Conservation (phyloP, 1,140 invertebrate species). For the Centruroides sculpturatus region DNA sequence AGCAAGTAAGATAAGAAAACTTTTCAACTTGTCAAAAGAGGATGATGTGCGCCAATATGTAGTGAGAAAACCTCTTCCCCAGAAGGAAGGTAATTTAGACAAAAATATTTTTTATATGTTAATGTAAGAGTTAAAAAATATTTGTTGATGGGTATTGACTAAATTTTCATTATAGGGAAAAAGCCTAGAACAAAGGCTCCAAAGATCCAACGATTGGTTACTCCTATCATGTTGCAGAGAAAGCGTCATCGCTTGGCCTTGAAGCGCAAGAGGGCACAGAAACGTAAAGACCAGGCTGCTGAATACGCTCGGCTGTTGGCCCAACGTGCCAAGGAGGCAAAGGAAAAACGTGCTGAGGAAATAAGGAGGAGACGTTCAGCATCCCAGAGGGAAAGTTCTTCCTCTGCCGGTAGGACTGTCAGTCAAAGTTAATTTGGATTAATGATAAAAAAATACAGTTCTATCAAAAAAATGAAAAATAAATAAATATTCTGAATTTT, state of each 20-base stretch:
- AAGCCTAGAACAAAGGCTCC: constrained; percentile 65
- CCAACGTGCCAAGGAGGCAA: constrained; percentile 93
- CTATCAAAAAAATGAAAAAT: too few relatives aligned
- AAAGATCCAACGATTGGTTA: constrained; percentile 98
- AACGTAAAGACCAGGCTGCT: constrained; percentile 75
- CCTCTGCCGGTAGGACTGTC: constrained; percentile 22
- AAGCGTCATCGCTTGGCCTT: constrained; percentile 83
- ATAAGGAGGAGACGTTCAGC: constrained; percentile 56
- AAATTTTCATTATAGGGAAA: constrained; percentile 29
- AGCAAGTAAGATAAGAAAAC: constrained; percentile 92
- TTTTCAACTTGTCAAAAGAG: constrained; percentile 92
- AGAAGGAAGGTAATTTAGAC: constrained; percentile 48
- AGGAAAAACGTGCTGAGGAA: constrained; percentile 62
- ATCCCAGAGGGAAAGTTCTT: constrained; percentile 60
- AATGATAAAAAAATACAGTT: too few relatives aligned
- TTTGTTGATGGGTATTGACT: too few relatives aligned
- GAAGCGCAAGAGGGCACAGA: constrained; percentile 75
- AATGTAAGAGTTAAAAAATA: too few relatives aligned
- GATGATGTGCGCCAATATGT: constrained; percentile 97
- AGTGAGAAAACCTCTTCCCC: constrained; percentile 72
- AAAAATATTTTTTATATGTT: too few relatives aligned
- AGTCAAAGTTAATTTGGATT: constrained; percentile 8
- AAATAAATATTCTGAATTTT: too few relatives aligned
- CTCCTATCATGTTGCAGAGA: constrained; percentile 80
- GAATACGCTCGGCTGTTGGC: constrained; percentile 93